Evolutionary conservation across 2,113 vertebrate genomes (phyloP).

Genomic region (Apus apus): DNA sequence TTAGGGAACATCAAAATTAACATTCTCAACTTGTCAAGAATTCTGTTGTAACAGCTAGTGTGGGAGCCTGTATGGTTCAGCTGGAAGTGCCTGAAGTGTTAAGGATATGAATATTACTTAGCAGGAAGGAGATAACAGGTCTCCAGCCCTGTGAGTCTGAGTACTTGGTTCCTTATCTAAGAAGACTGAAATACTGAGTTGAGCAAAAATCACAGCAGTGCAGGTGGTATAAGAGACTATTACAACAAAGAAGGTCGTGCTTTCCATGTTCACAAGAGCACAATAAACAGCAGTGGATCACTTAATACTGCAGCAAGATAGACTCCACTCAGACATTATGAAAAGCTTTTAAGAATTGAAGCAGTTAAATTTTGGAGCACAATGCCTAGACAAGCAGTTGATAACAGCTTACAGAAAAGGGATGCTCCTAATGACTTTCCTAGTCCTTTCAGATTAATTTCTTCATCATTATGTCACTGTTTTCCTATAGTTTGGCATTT

Average conservation of each 20-base stretch:
- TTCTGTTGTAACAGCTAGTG: background rate
- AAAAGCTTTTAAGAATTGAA: background rate
- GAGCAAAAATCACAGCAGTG: background rate
- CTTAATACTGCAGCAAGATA: background rate
- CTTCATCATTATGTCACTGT: background rate
- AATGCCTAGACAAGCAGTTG: background rate
- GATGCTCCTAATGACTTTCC: background rate
- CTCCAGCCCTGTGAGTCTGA: background rate
- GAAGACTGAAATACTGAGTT: background rate
- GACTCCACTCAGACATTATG: no score
- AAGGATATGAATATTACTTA: background rate
- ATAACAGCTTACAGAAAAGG: background rate
- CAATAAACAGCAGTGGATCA: background rate
- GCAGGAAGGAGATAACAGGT: background rate
- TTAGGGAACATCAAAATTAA: background rate
- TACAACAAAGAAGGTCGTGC: background rate
- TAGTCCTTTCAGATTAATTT: background rate
- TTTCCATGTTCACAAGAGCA: accelerated
- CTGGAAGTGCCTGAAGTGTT: background rate
- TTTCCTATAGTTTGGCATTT: background rate
- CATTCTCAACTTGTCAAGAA: background rate
- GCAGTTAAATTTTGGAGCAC: background rate
- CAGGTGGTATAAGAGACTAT: background rate
- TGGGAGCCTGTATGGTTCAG: background rate
- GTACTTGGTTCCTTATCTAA: background rate